Evolutionary conservation across 2,888 invertebrate species (phyloP), one percentile per base, ranked within the genome.

Genomic region (Mycogona germanica): DNA sequence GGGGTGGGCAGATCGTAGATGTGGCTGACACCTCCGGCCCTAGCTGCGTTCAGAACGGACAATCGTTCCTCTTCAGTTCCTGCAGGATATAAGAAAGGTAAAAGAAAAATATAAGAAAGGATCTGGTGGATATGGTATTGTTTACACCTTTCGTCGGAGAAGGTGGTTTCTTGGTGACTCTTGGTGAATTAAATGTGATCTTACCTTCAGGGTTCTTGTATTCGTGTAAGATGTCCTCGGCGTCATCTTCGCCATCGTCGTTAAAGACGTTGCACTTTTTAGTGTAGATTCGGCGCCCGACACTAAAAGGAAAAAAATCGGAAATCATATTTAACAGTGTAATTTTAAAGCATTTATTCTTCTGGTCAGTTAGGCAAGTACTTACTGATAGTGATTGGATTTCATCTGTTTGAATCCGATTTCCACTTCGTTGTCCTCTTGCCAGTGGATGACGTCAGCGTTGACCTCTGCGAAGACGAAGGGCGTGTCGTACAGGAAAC

Each of bases 381-480:
- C 51, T 76, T 67, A 84, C 84, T 79, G 78, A 64, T 79, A 82
- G 63, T 80, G 81, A 64, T 83, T 80, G 59, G 78, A 79, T 54
- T 80, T 80, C 50, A 84, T 80, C 70, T 80, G 78, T 2, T 77
- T 73, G 64, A 73, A 84, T 2, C 83, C 83, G 57, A 77, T 70
- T 57, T 79, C 78, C 1, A 79, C 78, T 63, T 75, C 74, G 44
- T 77, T 76, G 66, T 81, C 80, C 64, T 79, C 78, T 69, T 79
- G 78, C 87, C 87, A 88, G 61, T 82, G 73, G 72, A 87, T 80
- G 52, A 83, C 71, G 67, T 86, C 85, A 3, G 84, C 81, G 64
- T 87, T 85, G 12, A 86, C 78, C 69, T 85, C 82, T 45, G 82
- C 77, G 66, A 81, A 84, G 59, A 84, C 77, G 68, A 84, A 84